These are phyloP conservation scores for Forbesichthys agassizii DNA, from an alignment of 2,113 vertebrate species.

Conservation along the genomic window DNA sequence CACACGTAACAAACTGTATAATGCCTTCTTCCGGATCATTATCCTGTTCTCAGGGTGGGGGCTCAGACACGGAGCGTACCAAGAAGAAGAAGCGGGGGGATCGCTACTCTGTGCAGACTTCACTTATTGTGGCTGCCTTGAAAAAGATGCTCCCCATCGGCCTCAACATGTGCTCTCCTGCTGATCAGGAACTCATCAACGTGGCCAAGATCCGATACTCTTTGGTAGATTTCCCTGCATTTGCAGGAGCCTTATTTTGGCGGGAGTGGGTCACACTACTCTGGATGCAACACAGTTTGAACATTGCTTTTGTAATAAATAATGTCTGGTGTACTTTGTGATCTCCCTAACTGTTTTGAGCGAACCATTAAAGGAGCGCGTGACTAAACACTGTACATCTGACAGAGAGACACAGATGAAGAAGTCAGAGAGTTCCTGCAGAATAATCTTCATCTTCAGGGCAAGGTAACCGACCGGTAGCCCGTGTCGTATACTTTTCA, in stretches of 20 bases:
- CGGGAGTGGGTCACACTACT: background rate
- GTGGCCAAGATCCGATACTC: constrained; percentile 91
- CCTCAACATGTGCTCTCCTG: constrained; percentile 96
- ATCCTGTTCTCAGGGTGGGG: constrained; percentile 80
- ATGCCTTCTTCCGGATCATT: constrained; percentile 48
- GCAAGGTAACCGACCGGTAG: constrained; percentile 81
- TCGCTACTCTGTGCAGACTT: constrained; percentile 92
- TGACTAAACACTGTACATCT: constrained; percentile 15
- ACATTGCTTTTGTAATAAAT: too few species aligned
- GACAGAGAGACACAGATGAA: constrained; percentile 94
- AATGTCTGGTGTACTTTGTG: background rate
- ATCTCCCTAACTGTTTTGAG: background rate
- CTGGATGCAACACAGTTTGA: background rate
- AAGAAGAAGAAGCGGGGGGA: constrained; percentile 92
- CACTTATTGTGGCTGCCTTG: constrained; percentile 91
- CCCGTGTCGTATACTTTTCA: background rate
- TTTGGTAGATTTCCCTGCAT: constrained; percentile 76
- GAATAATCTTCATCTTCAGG: constrained; percentile 91
- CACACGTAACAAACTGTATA: constrained; percentile 43
- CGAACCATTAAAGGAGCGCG: background rate
- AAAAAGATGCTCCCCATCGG: constrained; percentile 98
- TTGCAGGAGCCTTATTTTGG: constrained; percentile 5
- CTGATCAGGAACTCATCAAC: constrained; percentile 91
- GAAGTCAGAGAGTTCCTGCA: constrained; percentile 92
- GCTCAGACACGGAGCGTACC: constrained; percentile 89